A percentile compares a stretch with the other conserved stretches of the same genome.
Evolutionary conservation across 1,140 invertebrate species (phyloP).

Genomic region (Diuraphis noxia): DNA sequence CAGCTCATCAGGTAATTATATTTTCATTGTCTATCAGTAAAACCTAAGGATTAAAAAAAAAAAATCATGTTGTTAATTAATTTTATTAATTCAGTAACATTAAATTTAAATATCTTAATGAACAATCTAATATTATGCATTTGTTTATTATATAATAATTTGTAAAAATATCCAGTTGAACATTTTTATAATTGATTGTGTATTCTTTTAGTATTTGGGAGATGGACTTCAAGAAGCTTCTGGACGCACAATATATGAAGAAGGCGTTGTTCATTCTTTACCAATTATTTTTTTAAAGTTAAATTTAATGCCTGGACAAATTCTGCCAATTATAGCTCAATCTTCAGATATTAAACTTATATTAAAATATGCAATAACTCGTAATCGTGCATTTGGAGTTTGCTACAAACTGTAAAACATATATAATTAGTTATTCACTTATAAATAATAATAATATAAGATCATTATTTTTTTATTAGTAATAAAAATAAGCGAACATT

Average conservation of each 20-base stretch:
- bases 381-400: constrained; percentile 39
- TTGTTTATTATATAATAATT: not conserved
- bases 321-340: constrained; percentile 33
- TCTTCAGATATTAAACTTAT: not conserved
- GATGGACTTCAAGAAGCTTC: constrained; percentile 24
- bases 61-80: not conserved
- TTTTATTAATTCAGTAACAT: no score
- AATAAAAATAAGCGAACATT: constrained; percentile 21
- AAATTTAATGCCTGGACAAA: constrained; percentile 33
- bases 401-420: constrained; percentile 22
- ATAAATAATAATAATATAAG: not conserved
- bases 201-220: constrained; percentile 38
- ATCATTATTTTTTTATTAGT: constrained; percentile 14
- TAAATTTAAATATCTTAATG: not conserved
- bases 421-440: not conserved
- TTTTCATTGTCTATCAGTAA: not conserved
- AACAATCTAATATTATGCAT: not conserved
- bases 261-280: not conserved
- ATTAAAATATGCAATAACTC: constrained; percentile 12
- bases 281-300: constrained; percentile 30
- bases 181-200: not conserved
- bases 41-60: not conserved
- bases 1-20: constrained; percentile 32
- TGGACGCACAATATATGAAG: constrained; percentile 28
- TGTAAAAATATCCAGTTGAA: no score